Evolutionary conservation across 2,113 vertebrate species (phyloP), one percentile per base, ranked within the genome.

Genomic region (Hassar affinis): DNA sequence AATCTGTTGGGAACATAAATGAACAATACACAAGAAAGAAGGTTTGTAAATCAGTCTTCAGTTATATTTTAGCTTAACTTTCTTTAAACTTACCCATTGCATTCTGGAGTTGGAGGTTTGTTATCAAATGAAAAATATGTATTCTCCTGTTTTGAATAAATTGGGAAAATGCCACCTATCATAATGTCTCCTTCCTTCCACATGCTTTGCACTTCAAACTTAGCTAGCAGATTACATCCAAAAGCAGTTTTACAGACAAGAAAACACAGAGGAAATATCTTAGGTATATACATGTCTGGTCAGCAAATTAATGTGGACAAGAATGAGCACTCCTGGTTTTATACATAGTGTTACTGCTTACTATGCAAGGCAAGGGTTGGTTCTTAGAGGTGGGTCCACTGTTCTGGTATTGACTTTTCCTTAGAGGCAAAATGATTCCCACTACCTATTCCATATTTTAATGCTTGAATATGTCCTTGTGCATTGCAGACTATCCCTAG

Each of bases 161-260:
- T 66, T 1, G 93, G 94, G 56, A 94, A 95, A 89, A 95, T 93
- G 1, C 93, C 94, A 25, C 93, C 94, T 0, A 94, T 92, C 91
- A 93, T 91, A 45, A 95, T 87, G 20, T 94, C 92, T n/a, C 94
- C 94, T 64, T 85, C 51, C 76, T 91, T 90, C 38, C 86, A 91
- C 68, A 93, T 86, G 80, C 88, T 87, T 38, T 88, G 87, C 88
- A 93, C 89, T 72, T 89, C 57, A 80, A 94, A 92, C 11, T 71
- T 88, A 20, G 83, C 82, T 0, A 91, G 72, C 1, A 88, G 57
- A 18, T 90, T 89, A 87, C 94, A 95, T 52, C 84, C 79, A 82
- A 59, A 87, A 10, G 57, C 85, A 52, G 72, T 81, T 38, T 84
- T 22, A 45, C 15, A 89, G 15, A 91, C 51, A n/a, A 90, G 1